These are phyloP conservation scores for Tauraco hartlaubi DNA, from an alignment of 2,797 vertebrate species.

Conservation along the genomic window DNA sequence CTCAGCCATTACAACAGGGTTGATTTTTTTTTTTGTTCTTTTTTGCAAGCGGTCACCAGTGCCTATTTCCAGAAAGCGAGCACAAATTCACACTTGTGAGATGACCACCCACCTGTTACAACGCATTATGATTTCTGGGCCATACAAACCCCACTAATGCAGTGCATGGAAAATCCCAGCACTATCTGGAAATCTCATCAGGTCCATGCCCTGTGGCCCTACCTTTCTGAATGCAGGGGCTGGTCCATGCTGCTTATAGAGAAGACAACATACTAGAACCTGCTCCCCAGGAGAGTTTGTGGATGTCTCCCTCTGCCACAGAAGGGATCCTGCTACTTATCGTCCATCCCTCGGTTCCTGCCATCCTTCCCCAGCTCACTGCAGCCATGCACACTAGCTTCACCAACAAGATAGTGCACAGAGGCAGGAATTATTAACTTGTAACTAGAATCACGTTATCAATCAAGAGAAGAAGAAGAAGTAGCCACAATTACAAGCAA, in stretches of 20 bases:
- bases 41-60: background rate
- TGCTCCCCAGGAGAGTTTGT: background rate
- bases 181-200: background rate
- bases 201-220: background rate
- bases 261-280: background rate
- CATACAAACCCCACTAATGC: background rate
- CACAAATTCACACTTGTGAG: background rate
- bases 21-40: background rate
- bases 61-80: background rate
- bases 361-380: background rate
- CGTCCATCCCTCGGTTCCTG: background rate
- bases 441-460: background rate
- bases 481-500: background rate
- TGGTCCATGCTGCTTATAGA: background rate
- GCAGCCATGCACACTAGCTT: background rate
- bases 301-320: background rate
- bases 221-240: background rate
- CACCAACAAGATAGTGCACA: rapidly evolving
- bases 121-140: background rate
- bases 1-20: background rate
- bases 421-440: background rate
- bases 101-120: background rate
- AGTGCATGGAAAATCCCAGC: background rate
- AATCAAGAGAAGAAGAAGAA: background rate
- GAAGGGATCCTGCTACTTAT: background rate